Evolutionary conservation across 53 echinoderm and acorn worm species (phyloP), one percentile per base, ranked within the genome.

Genomic region (Crossaster papposus): DNA sequence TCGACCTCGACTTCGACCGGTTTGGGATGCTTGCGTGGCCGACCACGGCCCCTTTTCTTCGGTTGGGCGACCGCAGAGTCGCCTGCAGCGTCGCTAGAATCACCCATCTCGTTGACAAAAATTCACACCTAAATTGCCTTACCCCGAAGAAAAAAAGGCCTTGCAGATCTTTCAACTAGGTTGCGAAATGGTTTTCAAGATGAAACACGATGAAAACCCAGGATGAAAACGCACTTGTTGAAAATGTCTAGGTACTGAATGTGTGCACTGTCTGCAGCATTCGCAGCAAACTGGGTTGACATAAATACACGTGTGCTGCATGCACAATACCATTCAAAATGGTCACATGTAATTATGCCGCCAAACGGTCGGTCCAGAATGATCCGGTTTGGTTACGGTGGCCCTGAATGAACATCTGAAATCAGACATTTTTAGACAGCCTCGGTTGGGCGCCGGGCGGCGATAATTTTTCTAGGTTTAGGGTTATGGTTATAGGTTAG

Each of bases 11-110:
- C n/a, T n/a, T n/a, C n/a, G n/a, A n/a, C n/a, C n/a, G 78, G 78
- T 44, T 44, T 51, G 78, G 78, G 78, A 12, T 78, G 22, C 12
- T 78, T 78, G 22, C 78, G 78, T 23, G 78, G 78, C n/a, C 78
- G 44, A 4, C 78, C 78, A 18, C 78, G 78, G 5, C 78, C 78
- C 51, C 78, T 78, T 51, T 78, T 78, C 50, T 51, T 51, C 26
- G 78, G 78, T 13, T 51, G 78, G 51, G 34, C 78, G n/a, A 44
- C 26, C 38, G 51, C 78, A 5, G 33, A 14, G 9, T n/a, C 74
- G 13, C 34, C 33, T 20, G 50, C 22, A 50, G 50, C 78, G n/a
- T 78, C 51, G 78, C 78, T 23, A 35, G 78, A 44, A 50, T 78
- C 78, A 3, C 51, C 78, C 78, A 78, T 78, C 74, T 13, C 31